Evolutionary conservation across 2,888 invertebrate genomes (phyloP).

Genomic region (Rhamnusium bicolor): DNA sequence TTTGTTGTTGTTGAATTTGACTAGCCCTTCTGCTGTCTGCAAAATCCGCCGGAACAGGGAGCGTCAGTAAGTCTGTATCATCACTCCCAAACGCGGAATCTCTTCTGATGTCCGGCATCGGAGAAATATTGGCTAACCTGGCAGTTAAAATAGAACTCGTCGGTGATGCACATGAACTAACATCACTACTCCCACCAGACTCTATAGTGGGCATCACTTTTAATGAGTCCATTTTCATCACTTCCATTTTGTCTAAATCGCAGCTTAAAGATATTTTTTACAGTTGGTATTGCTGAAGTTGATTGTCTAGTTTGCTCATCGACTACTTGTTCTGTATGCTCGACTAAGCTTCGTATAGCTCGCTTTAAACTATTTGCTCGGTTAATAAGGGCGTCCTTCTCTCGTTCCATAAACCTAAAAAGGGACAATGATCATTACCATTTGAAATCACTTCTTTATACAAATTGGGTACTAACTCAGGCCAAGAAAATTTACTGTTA

Average conservation of each 20-base stretch:
- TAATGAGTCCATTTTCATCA: constrained; percentile 67
- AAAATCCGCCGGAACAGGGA: constrained; percentile 87
- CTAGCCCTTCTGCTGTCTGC: constrained; percentile 85
- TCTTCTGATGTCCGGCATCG: constrained; percentile 77
- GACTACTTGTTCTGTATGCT: constrained; percentile 83
- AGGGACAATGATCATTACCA: not conserved
- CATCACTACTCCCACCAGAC: constrained; percentile 68
- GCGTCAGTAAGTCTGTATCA: constrained; percentile 71
- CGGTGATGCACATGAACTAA: constrained; percentile 73
- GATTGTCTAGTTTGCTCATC: constrained; percentile 73
- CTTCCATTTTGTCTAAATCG: constrained; percentile 60
- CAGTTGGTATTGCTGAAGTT: constrained; percentile 61
- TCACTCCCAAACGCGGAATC: constrained; percentile 74
- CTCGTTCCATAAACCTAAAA: constrained; percentile 71
- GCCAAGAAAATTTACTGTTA: not conserved
- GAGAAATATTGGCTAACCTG: constrained; percentile 77
- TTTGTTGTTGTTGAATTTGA: constrained; percentile 65
- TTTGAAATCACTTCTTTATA: not conserved
- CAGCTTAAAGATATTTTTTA: constrained; percentile 66
- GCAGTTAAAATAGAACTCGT: constrained; percentile 69
- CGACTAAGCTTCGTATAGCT: constrained; percentile 85
- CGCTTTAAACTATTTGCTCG: constrained; percentile 89
- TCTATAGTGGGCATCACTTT: constrained; percentile 71
- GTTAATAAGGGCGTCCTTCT: constrained; percentile 75
- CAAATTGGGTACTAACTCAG: not conserved